Evolutionary conservation across 1,140 invertebrate species (phyloP).

Genomic region (Caerostris extrusa): DNA sequence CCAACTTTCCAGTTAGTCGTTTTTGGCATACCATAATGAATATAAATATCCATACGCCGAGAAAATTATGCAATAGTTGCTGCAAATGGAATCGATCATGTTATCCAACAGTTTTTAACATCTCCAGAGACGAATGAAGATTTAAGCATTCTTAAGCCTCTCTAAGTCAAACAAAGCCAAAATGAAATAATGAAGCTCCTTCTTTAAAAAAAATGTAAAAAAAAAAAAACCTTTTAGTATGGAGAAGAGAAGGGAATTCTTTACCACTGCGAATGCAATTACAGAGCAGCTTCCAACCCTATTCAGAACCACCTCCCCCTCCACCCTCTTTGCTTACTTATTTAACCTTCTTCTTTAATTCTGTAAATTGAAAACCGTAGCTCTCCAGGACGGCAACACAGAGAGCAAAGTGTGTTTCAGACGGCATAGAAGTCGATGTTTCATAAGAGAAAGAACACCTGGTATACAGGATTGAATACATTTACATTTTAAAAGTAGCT

Average conservation of each 20-base stretch:
- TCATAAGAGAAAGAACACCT: slow-evolving; percentile 75
- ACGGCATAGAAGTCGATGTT: slow-evolving; percentile 43
- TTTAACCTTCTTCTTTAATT: slow-evolving; percentile 74
- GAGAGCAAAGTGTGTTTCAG: slow-evolving; percentile 56
- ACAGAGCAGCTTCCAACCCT: not conserved
- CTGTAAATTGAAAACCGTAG: slow-evolving; percentile 69
- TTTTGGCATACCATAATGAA: not conserved
- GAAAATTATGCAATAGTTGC: not conserved
- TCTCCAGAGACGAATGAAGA: slow-evolving; percentile 31
- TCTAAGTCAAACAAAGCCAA: slow-evolving; percentile 46
- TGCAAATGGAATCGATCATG: slow-evolving; percentile 43
- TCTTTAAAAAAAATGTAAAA: slow-evolving; percentile 50
- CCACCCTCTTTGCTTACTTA: slow-evolving; percentile 48
- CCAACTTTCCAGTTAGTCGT: not conserved
- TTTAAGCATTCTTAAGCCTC: slow-evolving; percentile 57
- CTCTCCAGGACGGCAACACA: not conserved
- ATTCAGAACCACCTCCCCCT: slow-evolving; percentile 35
- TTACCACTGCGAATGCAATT: slow-evolving; percentile 66
- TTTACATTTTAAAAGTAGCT: slow-evolving; percentile 73
- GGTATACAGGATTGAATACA: slow-evolving; percentile 61
- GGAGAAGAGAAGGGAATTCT: slow-evolving; percentile 47
- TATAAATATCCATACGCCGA: not conserved
- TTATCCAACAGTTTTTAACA: slow-evolving; percentile 32
- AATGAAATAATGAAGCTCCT: slow-evolving; percentile 66
- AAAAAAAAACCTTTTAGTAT: slow-evolving; percentile 39